These are phyloP conservation scores for Carposina sasakii DNA, from an alignment of 1,140 invertebrate species.

Conservation along the genomic window DNA sequence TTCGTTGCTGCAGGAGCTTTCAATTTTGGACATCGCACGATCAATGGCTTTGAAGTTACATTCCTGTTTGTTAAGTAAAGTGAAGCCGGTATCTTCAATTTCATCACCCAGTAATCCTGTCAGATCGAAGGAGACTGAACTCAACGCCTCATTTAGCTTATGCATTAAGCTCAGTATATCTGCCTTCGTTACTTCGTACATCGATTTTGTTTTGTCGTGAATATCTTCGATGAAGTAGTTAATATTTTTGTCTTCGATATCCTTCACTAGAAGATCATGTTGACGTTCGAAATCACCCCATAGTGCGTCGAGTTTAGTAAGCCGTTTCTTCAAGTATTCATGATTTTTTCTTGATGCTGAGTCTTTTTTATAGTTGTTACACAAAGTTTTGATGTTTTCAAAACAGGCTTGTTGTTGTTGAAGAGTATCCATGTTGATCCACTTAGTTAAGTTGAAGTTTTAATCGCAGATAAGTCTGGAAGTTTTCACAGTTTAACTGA, in stretches of 20 bases:
- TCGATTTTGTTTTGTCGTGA: slow-evolving; percentile 2
- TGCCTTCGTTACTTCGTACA: slow-evolving; percentile 1
- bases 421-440: background rate
- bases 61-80: slow-evolving; percentile 6
- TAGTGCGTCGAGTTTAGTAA: background rate
- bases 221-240: slow-evolving; percentile 6
- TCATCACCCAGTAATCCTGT: background rate
- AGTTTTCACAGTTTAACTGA: too few species aligned
- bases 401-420: slow-evolving; percentile 2
- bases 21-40: slow-evolving; percentile 6
- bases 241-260: slow-evolving; percentile 5
- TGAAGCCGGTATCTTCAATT: background rate
- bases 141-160: background rate
- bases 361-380: slow-evolving; percentile 5
- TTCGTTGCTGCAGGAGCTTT: background rate
- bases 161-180: background rate
- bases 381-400: slow-evolving; percentile 8
- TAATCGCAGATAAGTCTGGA: too few species aligned
- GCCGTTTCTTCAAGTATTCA: slow-evolving; percentile 4
- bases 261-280: background rate
- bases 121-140: background rate
- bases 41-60: slow-evolving; percentile 7
- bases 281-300: slow-evolving; percentile 3
- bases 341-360: background rate
- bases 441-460: too few species aligned